Percentiles rank a stretch among this genome's conserved stretches.
These are phyloP conservation scores for Apodemus speciosus DNA, from an alignment of 2,113 vertebrate species.

Conservation along the genomic window DNA sequence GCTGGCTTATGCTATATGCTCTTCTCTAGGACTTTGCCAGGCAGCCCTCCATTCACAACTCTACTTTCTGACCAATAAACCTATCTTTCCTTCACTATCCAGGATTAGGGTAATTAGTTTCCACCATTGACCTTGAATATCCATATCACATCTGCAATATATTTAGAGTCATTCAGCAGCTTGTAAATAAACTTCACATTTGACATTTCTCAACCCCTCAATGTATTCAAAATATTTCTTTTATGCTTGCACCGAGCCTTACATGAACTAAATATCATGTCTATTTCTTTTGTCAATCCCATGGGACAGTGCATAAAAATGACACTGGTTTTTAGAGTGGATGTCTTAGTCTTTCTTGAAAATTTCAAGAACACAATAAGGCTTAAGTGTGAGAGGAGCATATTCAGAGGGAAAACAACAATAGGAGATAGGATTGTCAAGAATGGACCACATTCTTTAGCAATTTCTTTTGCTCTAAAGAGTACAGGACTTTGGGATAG, in stretches of 20 bases:
- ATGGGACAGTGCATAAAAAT: not conserved
- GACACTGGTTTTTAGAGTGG: not conserved
- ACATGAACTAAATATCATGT: not conserved
- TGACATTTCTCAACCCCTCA: not conserved
- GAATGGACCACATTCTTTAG: not conserved
- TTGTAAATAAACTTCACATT: not conserved
- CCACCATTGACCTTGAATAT: accelerated
- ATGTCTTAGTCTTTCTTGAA: not conserved
- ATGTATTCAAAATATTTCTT: not conserved
- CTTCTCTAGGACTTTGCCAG: not conserved
- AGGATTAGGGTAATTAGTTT: not conserved
- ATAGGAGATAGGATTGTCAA: not conserved
- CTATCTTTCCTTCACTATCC: not conserved
- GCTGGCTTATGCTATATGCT: not conserved
- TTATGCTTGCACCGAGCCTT: not conserved
- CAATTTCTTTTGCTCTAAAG: not conserved
- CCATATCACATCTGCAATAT: not conserved
- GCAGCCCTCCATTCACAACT: no score
- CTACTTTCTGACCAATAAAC: not conserved
- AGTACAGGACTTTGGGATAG: accelerated
- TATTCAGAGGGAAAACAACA: not conserved
- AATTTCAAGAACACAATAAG: not conserved
- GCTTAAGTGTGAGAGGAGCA: not conserved
- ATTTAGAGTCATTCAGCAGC: not conserved
- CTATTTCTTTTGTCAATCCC: not conserved